Conservation (phyloP, 2,797 vertebrate genomes). For the Pagetopsis macropterus region DNA sequence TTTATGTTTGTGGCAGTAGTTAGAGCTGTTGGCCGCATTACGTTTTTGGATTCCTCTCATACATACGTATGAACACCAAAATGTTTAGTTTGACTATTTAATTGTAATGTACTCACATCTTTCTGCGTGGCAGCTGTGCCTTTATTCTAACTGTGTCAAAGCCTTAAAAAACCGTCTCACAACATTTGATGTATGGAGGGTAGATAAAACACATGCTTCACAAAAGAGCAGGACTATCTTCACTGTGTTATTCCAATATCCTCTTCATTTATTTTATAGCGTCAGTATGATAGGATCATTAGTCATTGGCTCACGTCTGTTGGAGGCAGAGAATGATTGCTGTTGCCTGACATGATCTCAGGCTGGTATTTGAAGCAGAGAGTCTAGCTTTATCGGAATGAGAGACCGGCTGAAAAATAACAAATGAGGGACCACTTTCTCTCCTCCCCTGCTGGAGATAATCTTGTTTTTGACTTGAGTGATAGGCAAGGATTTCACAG, state of each 20-base stretch:
- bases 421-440: constrained; percentile 49
- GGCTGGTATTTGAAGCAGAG: constrained; percentile 57
- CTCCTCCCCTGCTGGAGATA: constrained; percentile 61
- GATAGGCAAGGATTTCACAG: constrained; percentile 71
- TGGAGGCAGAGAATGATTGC: constrained; percentile 65
- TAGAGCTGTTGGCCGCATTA: not conserved
- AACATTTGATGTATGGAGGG: constrained; percentile 63
- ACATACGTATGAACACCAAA: not conserved
- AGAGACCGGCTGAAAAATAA: constrained; percentile 63
- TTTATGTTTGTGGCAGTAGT: not conserved
- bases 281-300: constrained; percentile 69
- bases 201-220: constrained; percentile 62
- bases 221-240: constrained; percentile 58
- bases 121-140: constrained; percentile 5
- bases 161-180: constrained; percentile 48
- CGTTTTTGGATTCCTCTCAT: not conserved
- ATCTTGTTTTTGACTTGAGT: constrained; percentile 78
- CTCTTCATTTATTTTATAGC: constrained; percentile 68
- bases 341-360: constrained; percentile 68
- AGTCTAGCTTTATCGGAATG: constrained; percentile 60
- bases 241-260: constrained; percentile 71
- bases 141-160: constrained; percentile 35
- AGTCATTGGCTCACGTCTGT: constrained; percentile 66
- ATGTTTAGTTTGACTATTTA: constrained; percentile 12
- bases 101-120: constrained; percentile 50